These are phyloP conservation scores for Dromiciops gliroides DNA, from an alignment of 2,113 vertebrate species.

Conservation along the genomic window DNA sequence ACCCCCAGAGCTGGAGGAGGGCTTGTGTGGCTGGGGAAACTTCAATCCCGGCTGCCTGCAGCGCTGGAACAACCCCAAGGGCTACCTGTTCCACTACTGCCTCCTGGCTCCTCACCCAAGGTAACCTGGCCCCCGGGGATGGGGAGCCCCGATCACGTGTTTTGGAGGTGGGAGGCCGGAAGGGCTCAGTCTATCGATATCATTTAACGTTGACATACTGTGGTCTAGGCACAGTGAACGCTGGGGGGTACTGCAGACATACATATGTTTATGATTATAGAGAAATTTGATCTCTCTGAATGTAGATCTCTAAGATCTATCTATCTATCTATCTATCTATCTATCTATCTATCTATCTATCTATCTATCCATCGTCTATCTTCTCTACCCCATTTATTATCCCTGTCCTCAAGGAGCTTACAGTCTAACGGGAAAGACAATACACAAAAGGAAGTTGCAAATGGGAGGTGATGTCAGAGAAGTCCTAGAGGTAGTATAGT, in stretches of 20 bases:
- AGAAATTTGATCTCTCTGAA: too few relatives aligned
- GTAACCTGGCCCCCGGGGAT: constrained; percentile 60
- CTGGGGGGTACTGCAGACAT: too few relatives aligned
- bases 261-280: too few relatives aligned
- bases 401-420: background rate
- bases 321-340: too few relatives aligned
- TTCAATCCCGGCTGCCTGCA: constrained; percentile 60
- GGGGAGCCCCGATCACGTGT: accelerated
- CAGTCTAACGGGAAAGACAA: background rate
- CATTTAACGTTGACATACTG: too few relatives aligned
- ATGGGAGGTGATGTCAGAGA: background rate
- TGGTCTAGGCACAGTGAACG: too few relatives aligned
- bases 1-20: background rate
- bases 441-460: background rate
- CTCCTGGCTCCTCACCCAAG: constrained; percentile 79
- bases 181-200: too few relatives aligned
- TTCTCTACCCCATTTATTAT: background rate
- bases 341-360: too few relatives aligned
- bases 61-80: constrained; percentile 79
- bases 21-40: constrained; percentile 64
- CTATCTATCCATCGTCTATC: background rate
- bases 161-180: too few relatives aligned
- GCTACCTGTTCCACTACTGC: constrained; percentile 79
- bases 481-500: background rate
- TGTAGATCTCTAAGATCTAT: too few relatives aligned